phyloP scores from a whole-genome alignment of 2,888 invertebrate genomes.

The Machimus rusticus region DNA sequence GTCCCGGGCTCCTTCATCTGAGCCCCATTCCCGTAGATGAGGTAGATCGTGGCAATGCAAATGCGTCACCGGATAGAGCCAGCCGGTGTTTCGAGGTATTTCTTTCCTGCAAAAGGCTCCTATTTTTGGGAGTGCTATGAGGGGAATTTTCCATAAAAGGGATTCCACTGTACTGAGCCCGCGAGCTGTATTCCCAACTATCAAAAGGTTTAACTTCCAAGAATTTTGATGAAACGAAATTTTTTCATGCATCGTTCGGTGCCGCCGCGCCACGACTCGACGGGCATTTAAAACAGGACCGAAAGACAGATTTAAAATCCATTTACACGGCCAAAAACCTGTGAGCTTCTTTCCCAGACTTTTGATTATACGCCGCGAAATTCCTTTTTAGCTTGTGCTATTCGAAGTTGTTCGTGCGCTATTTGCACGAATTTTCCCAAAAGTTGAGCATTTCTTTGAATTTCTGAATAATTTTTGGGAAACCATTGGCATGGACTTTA shows the following conservation, averaged over 20 bases:
- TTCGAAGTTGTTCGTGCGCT: neutral
- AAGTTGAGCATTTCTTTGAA: neutral
- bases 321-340: neutral
- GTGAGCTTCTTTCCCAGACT: neutral
- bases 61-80: neutral
- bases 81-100: constrained; percentile 3
- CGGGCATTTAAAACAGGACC: neutral
- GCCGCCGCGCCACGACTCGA: neutral
- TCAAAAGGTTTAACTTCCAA: constrained; percentile 39
- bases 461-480: neutral
- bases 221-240: constrained; percentile 38
- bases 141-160: constrained; percentile 32
- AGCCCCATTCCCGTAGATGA: neutral
- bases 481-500: neutral
- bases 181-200: constrained; percentile 27
- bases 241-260: constrained; percentile 12
- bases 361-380: neutral
- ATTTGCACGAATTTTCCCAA: neutral
- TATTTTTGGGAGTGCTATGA: constrained; percentile 28
- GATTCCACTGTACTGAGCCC: constrained; percentile 11
- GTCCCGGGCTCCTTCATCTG: neutral
- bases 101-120: constrained; percentile 3
- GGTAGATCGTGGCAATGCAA: neutral
- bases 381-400: neutral
- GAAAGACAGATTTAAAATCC: neutral